These are phyloP conservation scores for Paramormyrops kingsleyae DNA, from an alignment of 2,113 vertebrate species.

Conservation along the genomic window DNA sequence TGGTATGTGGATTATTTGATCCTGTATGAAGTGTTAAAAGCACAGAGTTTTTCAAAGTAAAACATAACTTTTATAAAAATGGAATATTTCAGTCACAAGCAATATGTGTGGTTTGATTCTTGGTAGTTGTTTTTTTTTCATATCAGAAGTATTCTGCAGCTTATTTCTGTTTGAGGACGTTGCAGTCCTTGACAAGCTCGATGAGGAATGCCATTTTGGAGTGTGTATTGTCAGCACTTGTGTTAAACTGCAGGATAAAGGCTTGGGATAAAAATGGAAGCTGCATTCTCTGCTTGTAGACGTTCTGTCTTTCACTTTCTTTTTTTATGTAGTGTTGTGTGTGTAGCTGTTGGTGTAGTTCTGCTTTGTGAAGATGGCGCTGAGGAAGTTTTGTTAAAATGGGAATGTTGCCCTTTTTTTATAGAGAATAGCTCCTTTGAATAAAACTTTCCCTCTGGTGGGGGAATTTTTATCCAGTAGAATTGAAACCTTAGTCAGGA, in stretches of 20 bases:
- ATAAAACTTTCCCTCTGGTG: neutral
- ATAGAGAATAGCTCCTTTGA: neutral
- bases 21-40: neutral
- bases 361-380: neutral
- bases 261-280: neutral
- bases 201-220: neutral
- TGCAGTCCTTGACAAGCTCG: neutral
- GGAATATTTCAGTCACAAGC: neutral
- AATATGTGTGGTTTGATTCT: neutral
- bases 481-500: neutral
- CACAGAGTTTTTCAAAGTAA: neutral
- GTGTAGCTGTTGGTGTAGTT: neutral
- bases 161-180: neutral
- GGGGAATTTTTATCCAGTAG: too few species aligned
- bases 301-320: constrained; percentile 14
- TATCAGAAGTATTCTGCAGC: neutral
- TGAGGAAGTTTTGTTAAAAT: neutral
- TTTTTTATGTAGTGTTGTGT: neutral
- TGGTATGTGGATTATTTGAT: neutral
- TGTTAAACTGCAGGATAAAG: neutral
- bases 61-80: neutral
- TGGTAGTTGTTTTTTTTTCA: neutral
- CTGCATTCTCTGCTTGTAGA: neutral
- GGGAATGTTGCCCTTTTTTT: neutral
- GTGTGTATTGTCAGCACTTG: neutral